Evolutionary conservation across 2,888 invertebrate genomes (phyloP).

Genomic region (Mythimna lalbum): DNA sequence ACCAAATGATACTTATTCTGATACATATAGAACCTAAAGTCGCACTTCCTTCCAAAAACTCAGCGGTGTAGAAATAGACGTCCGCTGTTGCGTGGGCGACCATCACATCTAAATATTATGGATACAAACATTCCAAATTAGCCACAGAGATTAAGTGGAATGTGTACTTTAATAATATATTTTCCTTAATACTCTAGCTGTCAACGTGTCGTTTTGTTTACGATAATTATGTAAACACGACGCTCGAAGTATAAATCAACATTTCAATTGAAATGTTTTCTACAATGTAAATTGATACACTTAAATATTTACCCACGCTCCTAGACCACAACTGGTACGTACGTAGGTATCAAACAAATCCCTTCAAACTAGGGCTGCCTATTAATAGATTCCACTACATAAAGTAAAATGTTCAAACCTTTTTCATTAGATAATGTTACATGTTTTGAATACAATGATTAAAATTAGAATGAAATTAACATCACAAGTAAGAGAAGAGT

Average conservation of each 20-base stretch:
- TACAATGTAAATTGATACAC: constrained; percentile 65
- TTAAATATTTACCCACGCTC: constrained; percentile 71
- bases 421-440: constrained; percentile 72
- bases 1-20: constrained; percentile 47
- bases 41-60: constrained; percentile 53
- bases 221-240: constrained; percentile 61
- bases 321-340: constrained; percentile 64
- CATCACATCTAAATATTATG: constrained; percentile 81
- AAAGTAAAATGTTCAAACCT: constrained; percentile 50
- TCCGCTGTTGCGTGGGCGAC: constrained; percentile 79
- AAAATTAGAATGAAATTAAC: constrained; percentile 80
- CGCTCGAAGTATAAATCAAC: constrained; percentile 57
- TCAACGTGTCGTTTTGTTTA: constrained; percentile 60
- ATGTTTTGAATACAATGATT: constrained; percentile 80
- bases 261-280: constrained; percentile 65
- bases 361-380: constrained; percentile 50
- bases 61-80: constrained; percentile 77
- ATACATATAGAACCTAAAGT: constrained; percentile 61
- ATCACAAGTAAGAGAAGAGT: constrained; percentile 74
- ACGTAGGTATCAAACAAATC: constrained; percentile 57
- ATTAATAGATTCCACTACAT: constrained; percentile 20
- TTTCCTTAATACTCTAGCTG: constrained; percentile 57
- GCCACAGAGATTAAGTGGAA: constrained; percentile 65
- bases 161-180: constrained; percentile 61
- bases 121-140: constrained; percentile 80